Base-by-base conservation (phyloP, 2,113 vertebrate genomes). In the Polypterus bichir region DNA sequence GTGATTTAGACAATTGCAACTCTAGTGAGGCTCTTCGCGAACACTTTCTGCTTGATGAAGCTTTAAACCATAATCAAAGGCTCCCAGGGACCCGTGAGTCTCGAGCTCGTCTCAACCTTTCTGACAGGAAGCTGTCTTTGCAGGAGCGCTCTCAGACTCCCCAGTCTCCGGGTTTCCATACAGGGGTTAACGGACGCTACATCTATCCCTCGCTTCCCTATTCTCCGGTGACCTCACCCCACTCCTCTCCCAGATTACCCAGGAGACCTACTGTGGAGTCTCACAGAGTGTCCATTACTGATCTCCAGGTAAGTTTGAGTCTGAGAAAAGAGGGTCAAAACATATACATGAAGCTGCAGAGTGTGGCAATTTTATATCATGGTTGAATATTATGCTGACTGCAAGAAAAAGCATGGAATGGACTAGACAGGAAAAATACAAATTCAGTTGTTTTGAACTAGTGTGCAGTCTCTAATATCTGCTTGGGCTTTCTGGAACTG, bases 201-300 rank as follows among this genome's bases (percentile, higher is more conserved):
- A 83, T 92, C 71, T 89, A 89, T 70, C 91, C 91, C 0, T 91
- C 88, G 3, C 78, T 93, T 6, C 87, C 91, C 1, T 89, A 88
- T 76, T 97, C 92, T 0, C 94, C 95, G 0, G 82, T 91, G 64
- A 89, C 90, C 0, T 98, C 94, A 3, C 95, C 95, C 0, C 94
- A 97, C 74, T 92, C 91, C 1, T 97, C 95, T 3, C 95, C 96
- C 0, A 87, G 93, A 47, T 73, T 97, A 71, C 92, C 92, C 0
- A 90, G 94, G 55, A 71, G 92, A 55, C 94, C 93, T 0, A 98
- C 96, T 0, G 91, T 98, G 69, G 94, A 98, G 74, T 98, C 94
- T 0, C 91, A 96, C 81, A 83, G 92, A 0, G 96, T 98, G 60
- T 98, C 94, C 62, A 97, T 98, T 83, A 97, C 89, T 0, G 94